A percentile compares a stretch with the other conserved stretches of the same genome.
These are phyloP conservation scores for Zoanthus gigantus DNA, from an alignment of 92 coral and sea anemone species.

Conservation along the genomic window DNA sequence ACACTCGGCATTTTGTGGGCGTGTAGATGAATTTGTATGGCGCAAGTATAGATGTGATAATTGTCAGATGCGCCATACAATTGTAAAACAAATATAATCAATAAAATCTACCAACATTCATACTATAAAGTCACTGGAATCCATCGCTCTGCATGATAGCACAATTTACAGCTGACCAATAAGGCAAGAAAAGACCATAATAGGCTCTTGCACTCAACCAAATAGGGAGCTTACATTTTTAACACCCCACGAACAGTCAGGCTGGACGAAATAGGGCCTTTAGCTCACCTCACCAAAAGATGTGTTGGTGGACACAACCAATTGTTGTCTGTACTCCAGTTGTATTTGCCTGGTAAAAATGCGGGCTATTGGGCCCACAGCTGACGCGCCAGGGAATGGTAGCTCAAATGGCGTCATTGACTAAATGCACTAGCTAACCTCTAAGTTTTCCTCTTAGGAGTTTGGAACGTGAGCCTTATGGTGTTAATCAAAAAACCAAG, in stretches of 20 bases:
- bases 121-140: background rate
- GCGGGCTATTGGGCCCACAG: background rate
- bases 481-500: slow-evolving; percentile 21
- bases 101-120: too few relatives aligned
- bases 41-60: too few relatives aligned
- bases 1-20: too few relatives aligned
- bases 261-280: background rate
- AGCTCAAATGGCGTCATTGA: slow-evolving; percentile 11
- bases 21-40: too few relatives aligned
- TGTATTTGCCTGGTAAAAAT: background rate
- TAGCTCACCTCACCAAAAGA: background rate
- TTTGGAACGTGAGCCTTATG: background rate
- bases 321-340: slow-evolving; percentile 18
- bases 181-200: background rate
- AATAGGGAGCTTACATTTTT: slow-evolving; percentile 2
- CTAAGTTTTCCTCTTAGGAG: background rate
- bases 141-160: background rate
- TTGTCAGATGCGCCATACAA: too few relatives aligned
- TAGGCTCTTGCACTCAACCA: slow-evolving; percentile 11
- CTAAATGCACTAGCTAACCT: background rate
- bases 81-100: too few relatives aligned
- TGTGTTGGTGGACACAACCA: background rate
- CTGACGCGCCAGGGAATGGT: slow-evolving; percentile 6
- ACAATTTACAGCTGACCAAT: background rate
- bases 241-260: background rate